Base-by-base conservation (phyloP, 2,113 vertebrate species). In the Neoarius graeffei region DNA sequence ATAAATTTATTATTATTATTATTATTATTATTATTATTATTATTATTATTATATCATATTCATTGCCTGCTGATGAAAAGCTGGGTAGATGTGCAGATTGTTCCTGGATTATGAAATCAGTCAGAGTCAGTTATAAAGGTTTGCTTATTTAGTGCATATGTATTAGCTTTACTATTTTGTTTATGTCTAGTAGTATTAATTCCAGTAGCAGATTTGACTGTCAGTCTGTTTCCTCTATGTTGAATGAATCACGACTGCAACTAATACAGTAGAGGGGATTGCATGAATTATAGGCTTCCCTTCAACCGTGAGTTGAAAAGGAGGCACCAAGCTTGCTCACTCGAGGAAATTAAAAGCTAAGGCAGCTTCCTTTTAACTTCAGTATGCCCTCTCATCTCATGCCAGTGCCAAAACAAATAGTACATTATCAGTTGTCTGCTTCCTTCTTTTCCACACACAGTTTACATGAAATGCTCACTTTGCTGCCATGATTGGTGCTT, bases 331-430 rank as follows among this genome's bases (percentile, higher is more conserved):
- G 90, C 91, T 91, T 93, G 89, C 92, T 94, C 92, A 81, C 67
- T 88, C 42, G 90, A 94, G 93, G 93, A 95, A 95, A 95, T 96
- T 93, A 96, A 95, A 96, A 95, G 95, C 94, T 91, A 91, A 90
- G 66, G 89, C 92, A 86, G 91, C 92, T 94, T 94, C 94, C 93
- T 93, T 90, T 90, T 91, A 91, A 92, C 91, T 93, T 86, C 85
- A 88, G 81, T 25, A 48, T 77, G 89, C 89, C 88, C 95, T 95
- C 88, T 96, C 92, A 95, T 95, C 93, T 93, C 85, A 81, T 94
- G 93, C 94, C 94, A 95, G 93, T 67, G 69, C 54, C 84, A 88
- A 92, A 94, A 93, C 93, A 92, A 94, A 93, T 90, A 92, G 91
- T 91, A 93, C 90, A 88, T 91, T 88, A 91, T 93, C 89, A 84